Conservation (phyloP, 2,888 invertebrate genomes). For the Phymatocera aterrima region DNA sequence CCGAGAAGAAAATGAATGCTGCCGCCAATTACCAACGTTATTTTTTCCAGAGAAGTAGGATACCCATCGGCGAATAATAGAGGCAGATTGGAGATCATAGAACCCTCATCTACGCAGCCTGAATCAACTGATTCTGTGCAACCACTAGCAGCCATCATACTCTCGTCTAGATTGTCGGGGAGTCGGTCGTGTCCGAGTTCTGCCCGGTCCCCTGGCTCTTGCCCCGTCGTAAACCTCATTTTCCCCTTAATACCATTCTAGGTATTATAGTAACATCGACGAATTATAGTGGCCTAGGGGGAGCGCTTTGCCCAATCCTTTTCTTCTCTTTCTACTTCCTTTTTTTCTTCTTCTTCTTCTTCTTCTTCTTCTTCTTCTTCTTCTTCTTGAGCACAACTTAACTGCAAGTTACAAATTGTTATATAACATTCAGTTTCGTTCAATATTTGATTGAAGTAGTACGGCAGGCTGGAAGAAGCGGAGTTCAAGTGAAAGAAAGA, state of each 20-base stretch:
- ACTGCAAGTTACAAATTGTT: slow-evolving; percentile 26
- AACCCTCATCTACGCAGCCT: slow-evolving; percentile 64
- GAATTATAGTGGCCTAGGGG: too few species aligned
- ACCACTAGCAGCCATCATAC: slow-evolving; percentile 65
- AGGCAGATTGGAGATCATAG: slow-evolving; percentile 85
- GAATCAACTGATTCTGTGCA: slow-evolving; percentile 60
- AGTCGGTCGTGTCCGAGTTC: slow-evolving; percentile 64
- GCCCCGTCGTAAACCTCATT: slow-evolving; percentile 68
- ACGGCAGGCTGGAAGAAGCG: not conserved
- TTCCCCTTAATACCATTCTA: slow-evolving; percentile 50
- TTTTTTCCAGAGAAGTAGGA: slow-evolving; percentile 82
- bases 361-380: too few species aligned
- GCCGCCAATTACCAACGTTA: slow-evolving; percentile 76
- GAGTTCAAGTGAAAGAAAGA: not conserved
- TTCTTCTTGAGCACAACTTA: not conserved
- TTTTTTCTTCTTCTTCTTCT: too few species aligned
- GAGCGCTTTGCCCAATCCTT: too few species aligned
- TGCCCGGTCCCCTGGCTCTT: slow-evolving; percentile 67
- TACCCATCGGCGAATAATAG: slow-evolving; percentile 84
- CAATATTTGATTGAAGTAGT: not conserved
- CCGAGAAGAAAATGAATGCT: too few species aligned
- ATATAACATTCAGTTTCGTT: not conserved
- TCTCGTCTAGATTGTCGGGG: slow-evolving; percentile 62
- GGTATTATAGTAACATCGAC: slow-evolving; percentile 1
- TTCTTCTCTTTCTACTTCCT: too few species aligned